These are phyloP conservation scores for Periplaneta americana DNA, from an alignment of 1,140 invertebrate species.

Conservation along the genomic window DNA sequence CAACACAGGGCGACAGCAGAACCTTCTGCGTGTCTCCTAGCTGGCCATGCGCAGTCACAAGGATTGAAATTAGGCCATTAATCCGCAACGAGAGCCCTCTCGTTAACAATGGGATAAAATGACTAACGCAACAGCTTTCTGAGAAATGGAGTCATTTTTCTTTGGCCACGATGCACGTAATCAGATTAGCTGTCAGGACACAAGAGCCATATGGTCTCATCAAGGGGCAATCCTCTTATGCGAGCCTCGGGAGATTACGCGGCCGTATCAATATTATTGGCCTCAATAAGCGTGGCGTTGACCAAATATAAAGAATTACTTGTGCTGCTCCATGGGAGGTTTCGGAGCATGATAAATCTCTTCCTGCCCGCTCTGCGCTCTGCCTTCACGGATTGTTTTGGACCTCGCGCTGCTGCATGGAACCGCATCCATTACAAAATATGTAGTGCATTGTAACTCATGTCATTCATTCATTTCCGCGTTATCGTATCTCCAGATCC, in stretches of 20 bases:
- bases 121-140: background rate
- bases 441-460: too few species aligned
- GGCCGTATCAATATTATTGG: background rate
- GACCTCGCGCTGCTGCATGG: too few species aligned
- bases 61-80: background rate
- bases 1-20: too few species aligned
- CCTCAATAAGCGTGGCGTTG: background rate
- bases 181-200: background rate
- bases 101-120: background rate
- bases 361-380: background rate
- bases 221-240: background rate
- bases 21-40: background rate
- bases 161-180: background rate
- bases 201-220: background rate
- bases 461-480: too few species aligned
- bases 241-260: background rate
- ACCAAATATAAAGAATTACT: background rate
- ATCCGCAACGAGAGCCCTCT: background rate
- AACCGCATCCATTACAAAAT: too few species aligned
- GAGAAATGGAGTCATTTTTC: background rate
- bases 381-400: too few species aligned
- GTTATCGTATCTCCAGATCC: too few species aligned
- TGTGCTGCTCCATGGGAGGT: background rate
- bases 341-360: background rate
- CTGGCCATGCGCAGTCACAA: background rate